phyloP scores from a whole-genome alignment of 2,113 vertebrate species.

The Rhea americana region DNA sequence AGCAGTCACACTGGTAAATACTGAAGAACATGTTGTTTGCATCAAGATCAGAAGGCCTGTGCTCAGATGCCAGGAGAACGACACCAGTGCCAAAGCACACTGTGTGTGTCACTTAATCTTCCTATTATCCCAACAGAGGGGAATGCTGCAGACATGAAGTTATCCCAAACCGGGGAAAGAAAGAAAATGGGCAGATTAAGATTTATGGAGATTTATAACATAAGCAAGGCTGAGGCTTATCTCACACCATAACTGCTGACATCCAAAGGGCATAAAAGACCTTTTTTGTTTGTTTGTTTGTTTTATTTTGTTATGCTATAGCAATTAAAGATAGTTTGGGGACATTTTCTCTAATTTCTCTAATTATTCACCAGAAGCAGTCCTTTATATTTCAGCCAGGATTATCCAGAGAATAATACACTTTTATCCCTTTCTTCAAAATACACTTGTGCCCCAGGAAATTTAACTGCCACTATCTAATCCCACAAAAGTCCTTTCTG shows the following conservation, averaged over 20 bases:
- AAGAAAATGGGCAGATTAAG: not conserved
- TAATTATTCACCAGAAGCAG: not conserved
- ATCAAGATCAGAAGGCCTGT: not conserved
- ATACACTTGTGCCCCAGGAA: conserved; percentile 45
- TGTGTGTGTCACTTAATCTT: not conserved
- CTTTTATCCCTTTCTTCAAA: conserved; percentile 48
- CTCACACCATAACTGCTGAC: not conserved
- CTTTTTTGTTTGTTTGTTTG: no score
- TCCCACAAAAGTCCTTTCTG: conserved; percentile 54
- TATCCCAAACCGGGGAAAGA: not conserved
- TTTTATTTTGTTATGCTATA: not conserved
- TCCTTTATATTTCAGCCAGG: conserved; percentile 30
- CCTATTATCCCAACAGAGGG: not conserved
- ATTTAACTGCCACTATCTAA: conserved; percentile 57
- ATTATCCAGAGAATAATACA: conserved; percentile 50
- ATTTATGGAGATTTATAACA: not conserved
- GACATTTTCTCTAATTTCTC: conserved; percentile 31
- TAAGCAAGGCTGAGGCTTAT: not conserved
- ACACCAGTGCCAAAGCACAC: not conserved
- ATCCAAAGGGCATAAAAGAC: not conserved
- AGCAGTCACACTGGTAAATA: not conserved
- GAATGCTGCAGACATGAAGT: not conserved
- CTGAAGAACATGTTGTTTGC: not conserved
- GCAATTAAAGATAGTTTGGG: not conserved
- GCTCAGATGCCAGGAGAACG: not conserved